phyloP scores from a whole-genome alignment of 2,888 invertebrate species.

The Leptopterna dolabrata region DNA sequence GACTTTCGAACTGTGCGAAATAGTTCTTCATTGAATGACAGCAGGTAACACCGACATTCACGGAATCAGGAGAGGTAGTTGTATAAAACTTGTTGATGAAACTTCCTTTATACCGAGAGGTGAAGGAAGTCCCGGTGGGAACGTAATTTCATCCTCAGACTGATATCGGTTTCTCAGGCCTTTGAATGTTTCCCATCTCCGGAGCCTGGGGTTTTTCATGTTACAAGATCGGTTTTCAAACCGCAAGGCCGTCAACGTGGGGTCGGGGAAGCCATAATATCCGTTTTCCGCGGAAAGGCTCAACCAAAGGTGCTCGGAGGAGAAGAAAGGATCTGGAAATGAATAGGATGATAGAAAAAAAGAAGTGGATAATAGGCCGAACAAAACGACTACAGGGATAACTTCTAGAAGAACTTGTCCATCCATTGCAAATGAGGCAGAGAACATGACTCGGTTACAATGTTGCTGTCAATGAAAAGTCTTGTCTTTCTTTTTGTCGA shows the following conservation, averaged over 20 bases:
- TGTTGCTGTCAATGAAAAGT: not conserved
- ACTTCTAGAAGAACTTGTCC: not conserved
- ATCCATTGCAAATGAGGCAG: slow-evolving; percentile 27
- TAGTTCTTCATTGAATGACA: no score
- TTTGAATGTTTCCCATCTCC: not conserved
- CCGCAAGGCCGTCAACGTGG: not conserved
- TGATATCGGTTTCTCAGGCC: not conserved
- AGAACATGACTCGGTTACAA: not conserved
- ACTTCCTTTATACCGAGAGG: not conserved
- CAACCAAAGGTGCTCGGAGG: not conserved
- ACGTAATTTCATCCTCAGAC: not conserved
- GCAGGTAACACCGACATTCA: no score
- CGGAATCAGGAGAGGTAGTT: no score
- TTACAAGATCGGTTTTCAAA: not conserved
- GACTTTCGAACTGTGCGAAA: no score
- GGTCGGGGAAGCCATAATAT: not conserved
- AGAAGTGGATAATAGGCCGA: not conserved
- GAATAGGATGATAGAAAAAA: not conserved
- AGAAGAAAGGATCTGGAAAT: not conserved
- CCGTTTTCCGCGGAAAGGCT: not conserved
- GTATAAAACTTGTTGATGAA: not conserved
- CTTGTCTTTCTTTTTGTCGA: not conserved
- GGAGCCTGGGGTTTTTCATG: not conserved
- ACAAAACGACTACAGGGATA: not conserved
- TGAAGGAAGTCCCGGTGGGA: not conserved